These are phyloP conservation scores for Sycophaga agraensis DNA, from an alignment of 1,140 invertebrate genomes.

Conservation along the genomic window DNA sequence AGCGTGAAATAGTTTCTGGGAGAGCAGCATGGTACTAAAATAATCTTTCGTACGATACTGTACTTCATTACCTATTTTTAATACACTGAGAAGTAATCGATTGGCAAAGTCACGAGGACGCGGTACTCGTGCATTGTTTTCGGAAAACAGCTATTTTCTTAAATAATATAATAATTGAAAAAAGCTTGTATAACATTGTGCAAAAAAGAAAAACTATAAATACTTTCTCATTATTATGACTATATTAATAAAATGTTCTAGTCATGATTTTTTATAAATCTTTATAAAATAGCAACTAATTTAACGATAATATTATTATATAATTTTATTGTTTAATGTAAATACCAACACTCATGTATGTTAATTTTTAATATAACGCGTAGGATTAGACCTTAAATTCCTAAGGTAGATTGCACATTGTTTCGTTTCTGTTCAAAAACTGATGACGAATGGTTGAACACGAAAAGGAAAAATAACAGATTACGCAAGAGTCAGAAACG, in stretches of 20 bases:
- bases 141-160: background rate
- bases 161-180: background rate
- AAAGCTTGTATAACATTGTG: too few relatives aligned
- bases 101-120: background rate
- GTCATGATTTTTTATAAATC: background rate
- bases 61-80: background rate
- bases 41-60: background rate
- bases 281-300: constrained; percentile 3
- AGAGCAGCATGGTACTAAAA: constrained; percentile 3
- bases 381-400: too few relatives aligned
- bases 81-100: background rate
- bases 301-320: too few relatives aligned
- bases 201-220: too few relatives aligned
- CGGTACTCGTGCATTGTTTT: background rate
- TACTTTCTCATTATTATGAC: too few relatives aligned
- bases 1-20: background rate
- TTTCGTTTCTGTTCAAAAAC: too few relatives aligned
- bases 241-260: too few relatives aligned
- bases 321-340: constrained; percentile 4
- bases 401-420: too few relatives aligned
- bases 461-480: background rate
- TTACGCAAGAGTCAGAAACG: background rate
- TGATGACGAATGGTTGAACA: too few relatives aligned
- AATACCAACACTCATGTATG: too few relatives aligned
- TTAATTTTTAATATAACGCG: too few relatives aligned